phyloP scores from a whole-genome alignment of 2,888 invertebrate genomes.

The Lasioglossum oenotherae region DNA sequence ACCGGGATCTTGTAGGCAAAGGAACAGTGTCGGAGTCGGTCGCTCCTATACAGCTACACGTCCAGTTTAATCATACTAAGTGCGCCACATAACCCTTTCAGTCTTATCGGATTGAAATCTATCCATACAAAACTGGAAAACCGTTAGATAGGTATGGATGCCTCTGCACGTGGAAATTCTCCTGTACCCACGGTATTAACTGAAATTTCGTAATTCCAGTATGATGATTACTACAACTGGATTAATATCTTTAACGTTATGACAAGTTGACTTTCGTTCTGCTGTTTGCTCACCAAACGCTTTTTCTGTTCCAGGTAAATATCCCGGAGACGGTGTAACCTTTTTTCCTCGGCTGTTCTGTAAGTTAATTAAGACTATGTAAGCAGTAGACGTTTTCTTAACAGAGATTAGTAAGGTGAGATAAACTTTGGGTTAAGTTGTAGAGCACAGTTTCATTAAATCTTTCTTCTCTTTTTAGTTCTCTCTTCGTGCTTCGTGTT shows the following conservation, averaged over 20 bases:
- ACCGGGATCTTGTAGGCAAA: slow-evolving; percentile 17
- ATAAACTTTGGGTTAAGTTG: not conserved
- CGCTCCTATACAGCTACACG: slow-evolving; percentile 60
- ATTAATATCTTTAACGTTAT: slow-evolving; percentile 19
- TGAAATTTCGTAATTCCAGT: slow-evolving; percentile 23
- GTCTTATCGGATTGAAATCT: slow-evolving; percentile 75
- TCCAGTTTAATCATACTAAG: slow-evolving; percentile 80
- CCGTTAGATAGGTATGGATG: slow-evolving; percentile 31
- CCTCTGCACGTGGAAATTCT: slow-evolving; percentile 19
- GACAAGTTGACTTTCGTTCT: not conserved
- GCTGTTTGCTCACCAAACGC: slow-evolving; percentile 16
- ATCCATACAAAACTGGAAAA: slow-evolving; percentile 38
- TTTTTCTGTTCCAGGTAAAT: slow-evolving; percentile 79
- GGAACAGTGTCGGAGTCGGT: slow-evolving; percentile 7
- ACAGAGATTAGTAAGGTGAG: slow-evolving; percentile 10
- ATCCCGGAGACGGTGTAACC: slow-evolving; percentile 12
- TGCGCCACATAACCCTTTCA: slow-evolving; percentile 69
- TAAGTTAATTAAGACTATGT: slow-evolving; percentile 31
- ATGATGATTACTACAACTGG: slow-evolving; percentile 7
- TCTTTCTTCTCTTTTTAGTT: not conserved
- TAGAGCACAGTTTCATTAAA: not conserved
- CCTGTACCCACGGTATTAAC: slow-evolving; percentile 23
- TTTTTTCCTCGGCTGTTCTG: slow-evolving; percentile 21
- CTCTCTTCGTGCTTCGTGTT: not conserved
- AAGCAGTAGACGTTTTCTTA: not conserved